These are phyloP conservation scores for Aldabrachelys gigantea DNA, from an alignment of 2,113 vertebrate genomes.

Conservation along the genomic window DNA sequence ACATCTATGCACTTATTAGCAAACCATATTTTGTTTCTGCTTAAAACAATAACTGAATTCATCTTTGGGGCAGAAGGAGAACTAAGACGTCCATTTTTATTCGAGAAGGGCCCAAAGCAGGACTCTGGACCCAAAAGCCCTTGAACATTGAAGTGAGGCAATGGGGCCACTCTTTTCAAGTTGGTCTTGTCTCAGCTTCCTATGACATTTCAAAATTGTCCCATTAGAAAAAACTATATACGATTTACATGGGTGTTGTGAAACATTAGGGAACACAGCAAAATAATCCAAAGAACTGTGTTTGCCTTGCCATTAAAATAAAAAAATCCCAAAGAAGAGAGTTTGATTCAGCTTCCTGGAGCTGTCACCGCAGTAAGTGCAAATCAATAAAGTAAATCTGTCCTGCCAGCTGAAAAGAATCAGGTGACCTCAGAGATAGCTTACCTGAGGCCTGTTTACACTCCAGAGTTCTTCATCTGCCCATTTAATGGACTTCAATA, in stretches of 20 bases:
- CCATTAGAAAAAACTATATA: not conserved
- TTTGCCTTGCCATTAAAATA: not conserved
- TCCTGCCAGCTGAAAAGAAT: not conserved
- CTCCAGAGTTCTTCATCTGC: not conserved
- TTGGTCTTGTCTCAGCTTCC: not conserved
- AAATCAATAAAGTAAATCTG: rapidly evolving
- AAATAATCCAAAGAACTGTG: not conserved
- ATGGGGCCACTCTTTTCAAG: not conserved
- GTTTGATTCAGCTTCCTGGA: not conserved
- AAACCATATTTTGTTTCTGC: not conserved
- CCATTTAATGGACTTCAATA: not conserved
- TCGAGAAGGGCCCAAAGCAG: not conserved
- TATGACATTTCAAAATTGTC: not conserved
- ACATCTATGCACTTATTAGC: not conserved
- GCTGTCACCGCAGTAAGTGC: not conserved
- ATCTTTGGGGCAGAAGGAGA: not conserved
- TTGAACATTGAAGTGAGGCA: not conserved
- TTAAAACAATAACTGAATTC: not conserved
- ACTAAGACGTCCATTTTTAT: not conserved
- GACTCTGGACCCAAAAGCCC: not conserved
- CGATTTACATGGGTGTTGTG: not conserved
- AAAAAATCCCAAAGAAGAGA: not conserved
- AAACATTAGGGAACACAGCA: not conserved
- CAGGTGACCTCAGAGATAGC: not conserved
- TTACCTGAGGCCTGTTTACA: not conserved